Percentiles rank a stretch among this genome's conserved stretches.
Conservation (phyloP, 2,888 invertebrate species). For the Pegoplata infirma region DNA sequence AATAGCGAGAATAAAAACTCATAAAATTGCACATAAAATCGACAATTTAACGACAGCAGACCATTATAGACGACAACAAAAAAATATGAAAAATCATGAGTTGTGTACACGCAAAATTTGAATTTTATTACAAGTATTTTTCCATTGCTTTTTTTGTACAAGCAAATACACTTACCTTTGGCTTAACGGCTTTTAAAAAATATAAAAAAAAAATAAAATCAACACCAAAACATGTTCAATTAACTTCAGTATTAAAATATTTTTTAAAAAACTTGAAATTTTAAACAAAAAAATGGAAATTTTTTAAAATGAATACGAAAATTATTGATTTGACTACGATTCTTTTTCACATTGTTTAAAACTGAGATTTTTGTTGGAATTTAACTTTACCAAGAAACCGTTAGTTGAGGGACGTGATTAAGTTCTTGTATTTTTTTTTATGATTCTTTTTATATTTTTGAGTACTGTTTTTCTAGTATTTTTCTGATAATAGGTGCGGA, state of each 20-base stretch:
- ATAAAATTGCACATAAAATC: constrained; percentile 45
- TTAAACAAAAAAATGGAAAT: no score
- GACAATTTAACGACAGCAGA: constrained; percentile 37
- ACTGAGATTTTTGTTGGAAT: no score
- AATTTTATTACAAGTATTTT: constrained; percentile 26
- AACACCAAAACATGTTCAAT: no score
- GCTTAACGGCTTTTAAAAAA: not conserved
- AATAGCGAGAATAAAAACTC: constrained; percentile 15
- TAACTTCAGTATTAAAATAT: no score
- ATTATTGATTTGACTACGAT: no score
- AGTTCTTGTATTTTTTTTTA: not conserved
- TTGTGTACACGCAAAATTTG: constrained; percentile 31
- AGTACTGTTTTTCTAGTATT: not conserved
- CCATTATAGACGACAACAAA: constrained; percentile 4
- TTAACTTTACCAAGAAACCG: no score
- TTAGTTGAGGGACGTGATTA: no score
- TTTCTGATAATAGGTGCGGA: constrained; percentile 19
- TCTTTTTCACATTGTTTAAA: no score
- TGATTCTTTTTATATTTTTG: not conserved
- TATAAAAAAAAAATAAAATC: no score
- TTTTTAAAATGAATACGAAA: no score
- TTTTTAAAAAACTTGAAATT: no score
- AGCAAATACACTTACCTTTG: not conserved
- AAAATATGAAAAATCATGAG: constrained; percentile 18
- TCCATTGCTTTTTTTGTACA: no score